phyloP scores from a whole-genome alignment of 2,888 invertebrate genomes.

The Chymomyza fuscimana region DNA sequence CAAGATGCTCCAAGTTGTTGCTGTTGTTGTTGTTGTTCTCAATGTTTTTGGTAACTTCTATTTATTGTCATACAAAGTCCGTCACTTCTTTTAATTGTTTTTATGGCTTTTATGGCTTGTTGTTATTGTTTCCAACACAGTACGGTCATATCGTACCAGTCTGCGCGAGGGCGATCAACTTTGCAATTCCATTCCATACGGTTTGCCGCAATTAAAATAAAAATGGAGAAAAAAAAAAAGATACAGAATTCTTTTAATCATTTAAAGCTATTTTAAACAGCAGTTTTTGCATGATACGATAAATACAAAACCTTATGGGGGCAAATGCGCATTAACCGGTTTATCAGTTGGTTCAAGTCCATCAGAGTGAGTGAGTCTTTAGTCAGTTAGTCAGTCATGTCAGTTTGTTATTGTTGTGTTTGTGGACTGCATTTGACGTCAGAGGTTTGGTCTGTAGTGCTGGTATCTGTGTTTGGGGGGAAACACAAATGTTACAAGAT shows the following conservation, averaged over 20 bases:
- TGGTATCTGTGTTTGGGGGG: not conserved
- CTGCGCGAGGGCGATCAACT: conserved; percentile 73
- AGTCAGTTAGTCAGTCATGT: not conserved
- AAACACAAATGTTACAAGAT: not conserved
- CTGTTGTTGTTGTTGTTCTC: conserved; percentile 29
- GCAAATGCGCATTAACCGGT: conserved; percentile 58
- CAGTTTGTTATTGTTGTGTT: not conserved
- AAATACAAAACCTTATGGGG: conserved; percentile 36
- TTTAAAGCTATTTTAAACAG: conserved; percentile 1
- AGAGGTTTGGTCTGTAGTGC: not conserved
- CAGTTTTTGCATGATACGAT: conserved; percentile 6
- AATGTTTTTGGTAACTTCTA: conserved; percentile 28
- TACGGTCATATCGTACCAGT: conserved; percentile 56
- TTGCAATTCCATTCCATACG: conserved; percentile 39
- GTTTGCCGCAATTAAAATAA: conserved; percentile 43
- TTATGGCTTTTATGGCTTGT: conserved; percentile 30
- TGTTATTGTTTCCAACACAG: conserved; percentile 15
- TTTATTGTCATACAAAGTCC: conserved; percentile 61
- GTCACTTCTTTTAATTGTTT: conserved; percentile 70
- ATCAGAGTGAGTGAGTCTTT: not conserved
- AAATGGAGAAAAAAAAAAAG: not conserved
- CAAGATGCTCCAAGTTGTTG: conserved; percentile 30
- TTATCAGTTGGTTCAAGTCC: conserved; percentile 29
- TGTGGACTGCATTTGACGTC: conserved; percentile 2
- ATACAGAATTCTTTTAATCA: not conserved